A percentile compares a stretch with the other conserved stretches of the same genome.
These are phyloP conservation scores for Hemiscyllium ocellatum DNA, from an alignment of 2,113 vertebrate genomes.

Conservation along the genomic window DNA sequence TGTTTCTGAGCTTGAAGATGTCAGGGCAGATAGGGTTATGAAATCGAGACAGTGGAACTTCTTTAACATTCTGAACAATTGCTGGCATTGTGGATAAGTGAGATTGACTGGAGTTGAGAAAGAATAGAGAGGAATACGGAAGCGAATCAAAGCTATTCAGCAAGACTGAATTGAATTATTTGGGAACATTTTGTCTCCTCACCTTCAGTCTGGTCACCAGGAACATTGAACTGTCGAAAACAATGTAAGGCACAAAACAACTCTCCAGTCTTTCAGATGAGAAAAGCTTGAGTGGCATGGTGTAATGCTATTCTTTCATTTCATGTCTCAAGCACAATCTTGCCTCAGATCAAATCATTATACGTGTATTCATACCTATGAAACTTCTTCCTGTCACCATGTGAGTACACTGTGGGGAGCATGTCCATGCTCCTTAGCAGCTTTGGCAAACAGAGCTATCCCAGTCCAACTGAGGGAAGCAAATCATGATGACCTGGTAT, in stretches of 20 bases:
- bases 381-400: neutral
- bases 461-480: neutral
- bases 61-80: neutral
- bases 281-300: neutral
- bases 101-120: neutral
- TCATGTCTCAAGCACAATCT: neutral
- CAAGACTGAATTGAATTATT: neutral
- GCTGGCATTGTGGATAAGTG: neutral
- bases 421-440: neutral
- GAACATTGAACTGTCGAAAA: neutral
- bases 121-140: neutral
- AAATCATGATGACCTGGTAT: neutral
- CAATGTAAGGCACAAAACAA: neutral
- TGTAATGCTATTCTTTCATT: neutral
- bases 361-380: neutral
- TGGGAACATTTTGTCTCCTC: neutral
- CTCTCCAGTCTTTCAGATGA: neutral
- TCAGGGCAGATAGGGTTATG: neutral
- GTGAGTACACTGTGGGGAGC: too few species aligned
- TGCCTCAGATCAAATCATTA: neutral
- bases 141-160: neutral
- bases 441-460: neutral
- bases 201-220: neutral
- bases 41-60: neutral
- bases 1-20: neutral